phyloP scores from a whole-genome alignment of 2,888 invertebrate species.

The Morpho achilles region DNA sequence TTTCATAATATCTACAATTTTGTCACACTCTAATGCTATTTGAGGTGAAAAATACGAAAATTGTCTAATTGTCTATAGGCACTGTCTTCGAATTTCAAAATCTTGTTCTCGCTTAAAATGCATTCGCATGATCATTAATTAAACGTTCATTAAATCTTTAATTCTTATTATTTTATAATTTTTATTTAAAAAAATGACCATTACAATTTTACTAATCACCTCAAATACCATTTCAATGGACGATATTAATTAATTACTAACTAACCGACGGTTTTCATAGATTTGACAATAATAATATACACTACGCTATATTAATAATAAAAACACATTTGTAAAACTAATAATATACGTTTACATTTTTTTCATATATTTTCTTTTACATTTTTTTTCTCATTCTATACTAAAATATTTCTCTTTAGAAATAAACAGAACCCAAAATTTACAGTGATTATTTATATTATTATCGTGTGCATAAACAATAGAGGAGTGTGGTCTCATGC shows the following conservation, averaged over 20 bases:
- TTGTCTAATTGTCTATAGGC: too few species aligned
- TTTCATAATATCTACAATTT: conserved; percentile 19
- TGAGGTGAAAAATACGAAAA: too few species aligned
- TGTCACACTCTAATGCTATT: background rate
- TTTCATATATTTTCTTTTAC: conserved; percentile 18
- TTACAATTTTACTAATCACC: too few species aligned
- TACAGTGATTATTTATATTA: background rate
- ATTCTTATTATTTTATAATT: too few species aligned
- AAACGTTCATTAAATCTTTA: too few species aligned
- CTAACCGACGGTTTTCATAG: conserved; percentile 40
- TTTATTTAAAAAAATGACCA: too few species aligned
- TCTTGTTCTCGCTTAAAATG: too few species aligned
- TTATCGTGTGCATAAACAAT: background rate
- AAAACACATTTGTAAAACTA: conserved; percentile 8
- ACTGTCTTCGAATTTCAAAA: too few species aligned
- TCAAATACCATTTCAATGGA: too few species aligned
- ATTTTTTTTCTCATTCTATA: conserved; percentile 17
- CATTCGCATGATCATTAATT: too few species aligned
- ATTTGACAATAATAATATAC: conserved; percentile 33
- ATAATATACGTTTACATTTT: conserved; percentile 17
- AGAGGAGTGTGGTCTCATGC: background rate
- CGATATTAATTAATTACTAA: conserved; percentile 5
- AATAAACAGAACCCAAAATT: conserved; percentile 10
- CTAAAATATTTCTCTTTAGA: conserved; percentile 20
- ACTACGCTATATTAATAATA: conserved; percentile 15